Evolutionary conservation across 2,797 vertebrate species (phyloP), one percentile per base, ranked within the genome.

Genomic region (Lutjanus campechanus): DNA sequence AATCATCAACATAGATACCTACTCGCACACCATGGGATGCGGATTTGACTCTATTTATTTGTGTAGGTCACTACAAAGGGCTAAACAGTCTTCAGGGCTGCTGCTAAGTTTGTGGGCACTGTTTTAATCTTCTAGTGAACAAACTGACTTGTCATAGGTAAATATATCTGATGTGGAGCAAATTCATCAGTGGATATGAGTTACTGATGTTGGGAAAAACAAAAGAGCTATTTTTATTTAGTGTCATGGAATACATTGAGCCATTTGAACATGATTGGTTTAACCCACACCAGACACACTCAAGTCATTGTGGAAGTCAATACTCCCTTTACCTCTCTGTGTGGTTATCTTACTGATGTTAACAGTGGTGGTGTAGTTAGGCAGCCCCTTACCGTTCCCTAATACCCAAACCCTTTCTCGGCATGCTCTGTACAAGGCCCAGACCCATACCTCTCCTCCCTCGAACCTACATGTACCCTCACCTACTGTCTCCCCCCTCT

Each of bases 361-460:
- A 85, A 87, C 79, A 79, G 85, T 92, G 83, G 73, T 87, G 84
- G 80, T 93, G 88, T 92, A 85, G 81, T 88, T 87, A 83, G 88
- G 76, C 65, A 83, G 76, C 79, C 86, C 84, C 61, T 81, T 76
- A 76, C 75, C 77, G 43, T 73, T 58, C 61, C 77, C 67, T 13
- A 1, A 77, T 73, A 69, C 79, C 70, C 59, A 66, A 71, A 75
- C 71, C 77, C 74, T 77, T 69, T 75, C 73, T 89, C 79, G 80
- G 91, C 92, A 94, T 94, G 92, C 85, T 90, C 83, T 91, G 85
- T 89, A 87, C 84, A 91, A 92, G 90, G 85, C 85, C 91, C 82
- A 71, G 54, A 70, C 84, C 84, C 81, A 80, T 79, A 83, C 66
- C 71, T 71, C 74, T 73, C 73, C 63, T 70, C 64, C 70, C 40